phyloP scores from a whole-genome alignment of 1,140 invertebrate species.

The Drosophila leontia region DNA sequence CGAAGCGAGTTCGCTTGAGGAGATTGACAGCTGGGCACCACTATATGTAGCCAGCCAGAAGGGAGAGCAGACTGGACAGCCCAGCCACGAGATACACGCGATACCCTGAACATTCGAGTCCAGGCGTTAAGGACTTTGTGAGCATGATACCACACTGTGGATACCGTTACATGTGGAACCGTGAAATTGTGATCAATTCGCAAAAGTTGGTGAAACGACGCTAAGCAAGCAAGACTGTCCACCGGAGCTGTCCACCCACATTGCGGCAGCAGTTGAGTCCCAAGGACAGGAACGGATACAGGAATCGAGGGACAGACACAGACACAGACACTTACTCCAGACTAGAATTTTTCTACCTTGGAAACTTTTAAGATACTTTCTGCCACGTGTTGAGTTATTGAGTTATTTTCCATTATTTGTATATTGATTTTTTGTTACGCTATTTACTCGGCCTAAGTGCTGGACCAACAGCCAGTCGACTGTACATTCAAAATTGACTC shows the following conservation, averaged over 20 bases:
- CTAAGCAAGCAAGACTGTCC: slow-evolving; percentile 56
- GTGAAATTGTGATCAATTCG: slow-evolving; percentile 95
- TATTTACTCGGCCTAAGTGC: slow-evolving; percentile 26
- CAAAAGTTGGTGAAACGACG: slow-evolving; percentile 96
- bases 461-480: slow-evolving; percentile 28
- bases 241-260: slow-evolving; percentile 25
- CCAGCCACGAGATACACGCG: not conserved
- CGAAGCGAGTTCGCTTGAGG: slow-evolving; percentile 65
- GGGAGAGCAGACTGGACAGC: slow-evolving; percentile 2
- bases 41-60: slow-evolving; percentile 65
- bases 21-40: slow-evolving; percentile 21
- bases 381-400: slow-evolving; percentile 18
- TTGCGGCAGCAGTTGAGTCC: slow-evolving; percentile 78
- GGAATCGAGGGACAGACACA: slow-evolving; percentile 24
- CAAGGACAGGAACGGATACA: slow-evolving; percentile 26
- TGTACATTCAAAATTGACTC: slow-evolving; percentile 56
- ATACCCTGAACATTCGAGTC: slow-evolving; percentile 37
- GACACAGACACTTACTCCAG: slow-evolving; percentile 8
- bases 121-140: slow-evolving; percentile 80
- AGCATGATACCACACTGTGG: slow-evolving; percentile 88
- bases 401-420: slow-evolving; percentile 25
- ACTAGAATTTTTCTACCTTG: not conserved
- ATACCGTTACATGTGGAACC: slow-evolving; percentile 95
- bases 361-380: slow-evolving; percentile 7
- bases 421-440: slow-evolving; percentile 22